A percentile compares a stretch with the other conserved stretches of the same genome.
phyloP scores from a whole-genome alignment of 2,113 vertebrate species.

The Serilophus lunatus region DNA sequence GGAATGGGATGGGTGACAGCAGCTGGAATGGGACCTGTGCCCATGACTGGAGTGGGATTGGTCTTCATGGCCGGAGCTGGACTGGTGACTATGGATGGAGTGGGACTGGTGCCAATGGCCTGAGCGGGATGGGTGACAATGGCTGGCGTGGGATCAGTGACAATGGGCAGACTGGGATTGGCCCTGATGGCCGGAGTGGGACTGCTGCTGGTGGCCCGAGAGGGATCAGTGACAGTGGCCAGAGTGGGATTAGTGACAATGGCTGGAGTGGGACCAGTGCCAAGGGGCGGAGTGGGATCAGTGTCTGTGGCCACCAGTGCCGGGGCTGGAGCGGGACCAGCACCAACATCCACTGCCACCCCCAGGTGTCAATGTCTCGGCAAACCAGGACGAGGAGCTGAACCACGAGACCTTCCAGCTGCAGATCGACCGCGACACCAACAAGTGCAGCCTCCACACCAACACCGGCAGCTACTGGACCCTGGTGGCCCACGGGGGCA shows the following conservation, averaged over 20 bases:
- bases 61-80: not conserved
- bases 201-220: not conserved
- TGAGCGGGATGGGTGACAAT: not conserved
- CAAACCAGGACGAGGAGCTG: slow-evolving; percentile 94
- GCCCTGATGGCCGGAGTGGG: not conserved
- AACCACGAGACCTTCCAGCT: slow-evolving; percentile 96
- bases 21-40: not conserved
- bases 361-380: slow-evolving; percentile 90
- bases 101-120: not conserved
- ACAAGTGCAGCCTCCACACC: slow-evolving; percentile 89
- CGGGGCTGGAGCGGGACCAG: not conserved
- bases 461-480: slow-evolving; percentile 92
- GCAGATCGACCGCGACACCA: slow-evolving; percentile 88
- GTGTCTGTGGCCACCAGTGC: not conserved
- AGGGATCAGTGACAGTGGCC: not conserved
- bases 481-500: slow-evolving; percentile 89
- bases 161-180: not conserved
- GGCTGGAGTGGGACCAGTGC: too few species aligned
- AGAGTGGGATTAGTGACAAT: too few species aligned
- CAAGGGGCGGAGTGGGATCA: not conserved
- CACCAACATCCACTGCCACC: not conserved
- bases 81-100: not conserved
- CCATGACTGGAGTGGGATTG: not conserved
- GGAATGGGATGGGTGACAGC: not conserved
- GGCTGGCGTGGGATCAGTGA: not conserved